Evolutionary conservation across 2,888 invertebrate genomes (phyloP).

Genomic region (Candidula unifasciata): DNA sequence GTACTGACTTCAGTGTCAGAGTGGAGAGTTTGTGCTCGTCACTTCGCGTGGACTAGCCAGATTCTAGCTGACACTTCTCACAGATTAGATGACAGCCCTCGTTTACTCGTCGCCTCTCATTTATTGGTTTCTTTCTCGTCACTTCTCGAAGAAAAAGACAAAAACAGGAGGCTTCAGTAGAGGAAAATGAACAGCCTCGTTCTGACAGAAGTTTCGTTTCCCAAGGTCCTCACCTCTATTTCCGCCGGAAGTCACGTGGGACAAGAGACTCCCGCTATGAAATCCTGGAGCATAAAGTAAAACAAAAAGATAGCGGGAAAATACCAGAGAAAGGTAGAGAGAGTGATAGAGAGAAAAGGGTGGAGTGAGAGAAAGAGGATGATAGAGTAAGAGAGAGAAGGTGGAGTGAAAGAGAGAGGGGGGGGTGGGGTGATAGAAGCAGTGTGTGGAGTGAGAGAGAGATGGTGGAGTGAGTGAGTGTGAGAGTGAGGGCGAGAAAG

Average conservation of each 20-base stretch:
- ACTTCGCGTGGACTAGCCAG: too few relatives aligned
- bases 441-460: not conserved
- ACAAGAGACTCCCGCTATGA: not conserved
- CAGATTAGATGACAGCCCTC: too few relatives aligned
- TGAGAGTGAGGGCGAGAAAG: not conserved
- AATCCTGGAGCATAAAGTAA: not conserved
- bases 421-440: not conserved
- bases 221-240: slow-evolving; percentile 44
- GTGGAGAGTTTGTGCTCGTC: too few relatives aligned
- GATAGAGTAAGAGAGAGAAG: not conserved
- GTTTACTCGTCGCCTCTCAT: too few relatives aligned
- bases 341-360: not conserved
- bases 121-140: too few relatives aligned
- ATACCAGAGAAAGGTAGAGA: not conserved
- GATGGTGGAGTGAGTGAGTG: not conserved
- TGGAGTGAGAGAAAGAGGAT: not conserved
- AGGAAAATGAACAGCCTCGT: not conserved
- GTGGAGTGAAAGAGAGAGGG: not conserved
- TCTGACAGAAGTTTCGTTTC: not conserved
- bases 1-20: too few relatives aligned
- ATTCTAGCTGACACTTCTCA: too few relatives aligned
- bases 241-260: slow-evolving; percentile 41
- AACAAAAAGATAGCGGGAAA: not conserved
- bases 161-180: not conserved
- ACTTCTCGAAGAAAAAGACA: not conserved